These are phyloP conservation scores for Helicoverpa armigera DNA, from an alignment of 1,140 invertebrate species.

Conservation along the genomic window DNA sequence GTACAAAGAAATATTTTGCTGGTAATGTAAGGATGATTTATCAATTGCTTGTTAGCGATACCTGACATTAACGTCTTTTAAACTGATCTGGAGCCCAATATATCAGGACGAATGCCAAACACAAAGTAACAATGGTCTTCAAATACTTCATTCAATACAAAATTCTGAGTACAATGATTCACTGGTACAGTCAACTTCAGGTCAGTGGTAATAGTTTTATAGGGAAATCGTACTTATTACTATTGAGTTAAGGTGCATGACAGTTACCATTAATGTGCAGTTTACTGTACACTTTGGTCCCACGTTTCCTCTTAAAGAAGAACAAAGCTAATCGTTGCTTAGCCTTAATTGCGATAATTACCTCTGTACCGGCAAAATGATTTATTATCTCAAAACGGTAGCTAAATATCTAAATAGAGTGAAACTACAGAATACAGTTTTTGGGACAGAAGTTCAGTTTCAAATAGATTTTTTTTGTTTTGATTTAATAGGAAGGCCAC, in stretches of 20 bases:
- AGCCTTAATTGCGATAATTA: constrained; percentile 84
- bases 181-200: neutral
- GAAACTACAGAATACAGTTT: constrained; percentile 22
- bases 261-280: too few species aligned
- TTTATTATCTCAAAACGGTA: constrained; percentile 68
- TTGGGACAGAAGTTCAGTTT: constrained; percentile 8
- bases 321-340: constrained; percentile 83
- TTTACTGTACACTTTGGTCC: constrained; percentile 52
- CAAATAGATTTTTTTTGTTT: neutral
- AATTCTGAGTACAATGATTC: constrained; percentile 44
- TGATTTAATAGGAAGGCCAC: too few species aligned
- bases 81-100: constrained; percentile 10
- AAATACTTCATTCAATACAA: constrained; percentile 34
- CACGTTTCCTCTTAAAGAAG: constrained; percentile 68
- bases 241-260: too few species aligned
- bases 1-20: neutral
- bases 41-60: constrained; percentile 40
- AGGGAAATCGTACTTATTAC: too few species aligned
- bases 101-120: constrained; percentile 15
- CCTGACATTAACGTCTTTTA: constrained; percentile 36
- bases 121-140: constrained; percentile 13
- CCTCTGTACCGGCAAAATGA: constrained; percentile 69
- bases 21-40: constrained; percentile 7
- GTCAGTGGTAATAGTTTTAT: too few species aligned
- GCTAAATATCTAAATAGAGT: constrained; percentile 53